Conservation (phyloP, 30 jellyfish, hydroid and myxozoan genomes). For the Morbakka virulenta region DNA sequence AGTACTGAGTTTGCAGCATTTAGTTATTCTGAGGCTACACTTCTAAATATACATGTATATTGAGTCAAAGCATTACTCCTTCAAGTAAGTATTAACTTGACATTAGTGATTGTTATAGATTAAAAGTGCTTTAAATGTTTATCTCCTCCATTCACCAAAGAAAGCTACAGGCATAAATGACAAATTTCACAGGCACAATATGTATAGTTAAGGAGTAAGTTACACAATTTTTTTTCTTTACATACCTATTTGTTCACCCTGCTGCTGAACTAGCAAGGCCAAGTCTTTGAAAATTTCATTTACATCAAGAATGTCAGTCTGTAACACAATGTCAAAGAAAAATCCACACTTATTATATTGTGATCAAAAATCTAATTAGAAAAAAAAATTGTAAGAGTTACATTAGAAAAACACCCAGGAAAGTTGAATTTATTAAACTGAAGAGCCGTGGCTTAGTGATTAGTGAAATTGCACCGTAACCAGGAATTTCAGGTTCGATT, state of each 20-base stretch:
- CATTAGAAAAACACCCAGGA: too few species aligned
- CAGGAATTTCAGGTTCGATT: too few species aligned
- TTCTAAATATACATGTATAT: too few species aligned
- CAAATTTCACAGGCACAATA: not conserved
- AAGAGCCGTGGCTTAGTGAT: too few species aligned
- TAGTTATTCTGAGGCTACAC: too few species aligned
- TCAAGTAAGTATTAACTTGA: not conserved
- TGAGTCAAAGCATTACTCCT: too few species aligned
- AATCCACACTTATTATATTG: too few species aligned
- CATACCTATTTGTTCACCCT: slow-evolving; percentile 89
- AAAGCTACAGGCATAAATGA: not conserved
- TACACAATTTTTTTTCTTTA: not conserved
- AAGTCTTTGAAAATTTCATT: slow-evolving; percentile 93
- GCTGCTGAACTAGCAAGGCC: slow-evolving; percentile 93
- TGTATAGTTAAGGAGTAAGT: not conserved
- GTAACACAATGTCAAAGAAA: not conserved
- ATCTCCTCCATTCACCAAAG: not conserved
- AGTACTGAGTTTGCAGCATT: too few species aligned
- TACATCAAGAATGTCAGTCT: slow-evolving; percentile 92
- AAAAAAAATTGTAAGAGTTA: too few species aligned
- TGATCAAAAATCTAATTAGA: too few species aligned
- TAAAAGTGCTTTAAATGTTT: not conserved
- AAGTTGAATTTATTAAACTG: too few species aligned
- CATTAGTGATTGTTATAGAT: not conserved
- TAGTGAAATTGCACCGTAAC: too few species aligned